A percentile compares a stretch with the other conserved stretches of the same genome.
Evolutionary conservation across 2,888 invertebrate species (phyloP).

Genomic region (Heteromurus nitidus): DNA sequence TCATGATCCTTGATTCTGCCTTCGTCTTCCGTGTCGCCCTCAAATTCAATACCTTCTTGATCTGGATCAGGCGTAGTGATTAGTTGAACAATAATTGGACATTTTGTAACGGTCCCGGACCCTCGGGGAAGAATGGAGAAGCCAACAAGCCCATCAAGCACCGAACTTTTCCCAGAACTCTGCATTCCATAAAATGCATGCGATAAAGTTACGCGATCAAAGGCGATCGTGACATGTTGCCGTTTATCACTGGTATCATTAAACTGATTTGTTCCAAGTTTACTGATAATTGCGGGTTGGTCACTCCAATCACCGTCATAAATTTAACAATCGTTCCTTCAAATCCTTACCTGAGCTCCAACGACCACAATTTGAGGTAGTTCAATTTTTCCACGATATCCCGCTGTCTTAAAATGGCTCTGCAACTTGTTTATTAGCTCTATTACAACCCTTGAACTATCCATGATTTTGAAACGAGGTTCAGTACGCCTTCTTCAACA

Average conservation of each 20-base stretch:
- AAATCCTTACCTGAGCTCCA: constrained; percentile 89
- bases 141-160: constrained; percentile 16
- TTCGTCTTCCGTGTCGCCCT: constrained; percentile 2
- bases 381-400: constrained; percentile 78
- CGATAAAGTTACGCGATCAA: too few relatives aligned
- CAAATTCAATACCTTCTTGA: constrained; percentile 41
- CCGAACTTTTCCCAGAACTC: constrained; percentile 26
- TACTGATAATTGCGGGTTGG: too few relatives aligned
- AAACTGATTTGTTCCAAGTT: too few relatives aligned
- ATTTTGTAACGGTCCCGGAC: constrained; percentile 6
- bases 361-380: constrained; percentile 99
- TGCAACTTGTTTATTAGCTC: constrained; percentile 9
- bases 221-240: too few relatives aligned
- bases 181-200: too few relatives aligned
- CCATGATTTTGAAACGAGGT: too few relatives aligned
- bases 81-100: constrained; percentile 27
- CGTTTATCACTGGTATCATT: too few relatives aligned
- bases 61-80: neutral
- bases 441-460: neutral
- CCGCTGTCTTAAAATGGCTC: neutral
- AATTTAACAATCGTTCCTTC: neutral
- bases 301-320: too few relatives aligned
- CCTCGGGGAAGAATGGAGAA: constrained; percentile 25
- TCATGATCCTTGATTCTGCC: constrained; percentile 36
- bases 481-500: too few relatives aligned